Base-by-base conservation (phyloP, 2,888 invertebrate species). In the Drosophila kambysellisi region DNA sequence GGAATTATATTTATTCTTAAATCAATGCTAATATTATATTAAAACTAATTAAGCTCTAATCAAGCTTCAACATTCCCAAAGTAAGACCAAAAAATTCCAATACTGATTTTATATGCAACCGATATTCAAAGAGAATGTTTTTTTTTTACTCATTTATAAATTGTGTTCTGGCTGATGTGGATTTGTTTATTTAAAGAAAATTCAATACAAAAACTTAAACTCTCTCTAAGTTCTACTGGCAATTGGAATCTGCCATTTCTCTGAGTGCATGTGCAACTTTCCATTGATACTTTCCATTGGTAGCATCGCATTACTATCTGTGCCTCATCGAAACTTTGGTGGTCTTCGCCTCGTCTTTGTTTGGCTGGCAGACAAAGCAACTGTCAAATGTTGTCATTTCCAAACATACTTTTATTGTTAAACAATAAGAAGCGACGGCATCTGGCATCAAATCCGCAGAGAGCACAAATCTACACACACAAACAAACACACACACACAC, bases 351-450 rank as follows among this genome's bases (percentile, higher is more conserved):
- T 4, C 30, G 37, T 30, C 60, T 74, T 67, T 80, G 81, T 81
- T 65, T 69, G 57, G 30, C 0, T 41, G 29, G 30, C 56, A 63
- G 72, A 84, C 82, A 87, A 87, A 63, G 79, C 85, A 74, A 82
- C 85, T 74, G 82, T 82, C 85, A 89, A 71, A 74, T 76, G 66
- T 80, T 69, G 85, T 84, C 78, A 82, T 67, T 82, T 75, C 72
- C 64, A 76, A 76, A 87, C 58, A 73, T 81, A 69, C 61, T 72
- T 76, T 76, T 63, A 81, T 77, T 76, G 73, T 81, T 39, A 12
- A 50, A 48, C 35, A 50, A 43, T 39, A 20, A 41, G 30, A 56
- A 32, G 53, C 56, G 56, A 61, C 39, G 35, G 87, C 84, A 84
- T 81, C 84, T 88, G 83, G 70, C 70, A 32, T 35, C 77, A 79